A percentile compares a stretch with the other conserved stretches of the same genome.
phyloP scores from a whole-genome alignment of 2,113 vertebrate genomes.

The Panthera leo region DNA sequence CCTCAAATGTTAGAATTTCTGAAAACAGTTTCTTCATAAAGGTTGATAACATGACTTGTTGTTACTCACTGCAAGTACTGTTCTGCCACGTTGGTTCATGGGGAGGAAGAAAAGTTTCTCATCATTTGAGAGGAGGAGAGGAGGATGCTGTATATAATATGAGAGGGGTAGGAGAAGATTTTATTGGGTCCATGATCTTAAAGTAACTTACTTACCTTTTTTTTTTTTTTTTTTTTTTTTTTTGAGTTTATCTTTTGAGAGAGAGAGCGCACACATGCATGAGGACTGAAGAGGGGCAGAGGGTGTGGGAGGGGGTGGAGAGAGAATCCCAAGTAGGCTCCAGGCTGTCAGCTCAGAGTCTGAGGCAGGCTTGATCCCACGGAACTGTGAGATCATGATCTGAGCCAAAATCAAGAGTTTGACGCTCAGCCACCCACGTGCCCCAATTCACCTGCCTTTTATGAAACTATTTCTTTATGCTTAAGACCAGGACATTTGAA shows the following conservation, averaged over 20 bases:
- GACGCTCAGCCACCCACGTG: too few relatives aligned
- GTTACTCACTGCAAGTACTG: background rate
- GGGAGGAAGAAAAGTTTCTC: background rate
- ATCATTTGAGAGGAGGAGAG: background rate
- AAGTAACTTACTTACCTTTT: background rate
- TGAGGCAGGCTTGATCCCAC: too few relatives aligned
- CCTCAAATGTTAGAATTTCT: background rate
- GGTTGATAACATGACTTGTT: background rate
- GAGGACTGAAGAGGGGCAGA: too few relatives aligned
- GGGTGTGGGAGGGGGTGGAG: too few relatives aligned
- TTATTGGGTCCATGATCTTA: background rate
- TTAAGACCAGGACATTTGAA: background rate
- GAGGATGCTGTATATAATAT: background rate
- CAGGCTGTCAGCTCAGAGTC: too few relatives aligned
- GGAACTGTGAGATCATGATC: too few relatives aligned
- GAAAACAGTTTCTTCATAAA: background rate
- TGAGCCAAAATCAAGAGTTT: too few relatives aligned
- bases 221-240: too few relatives aligned
- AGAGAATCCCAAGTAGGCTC: too few relatives aligned
- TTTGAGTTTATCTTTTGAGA: too few relatives aligned
- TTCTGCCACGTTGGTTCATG: background rate
- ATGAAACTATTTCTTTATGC: background rate
- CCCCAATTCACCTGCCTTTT: background rate
- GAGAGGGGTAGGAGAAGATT: background rate
- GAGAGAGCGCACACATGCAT: too few relatives aligned